Base-by-base conservation (phyloP, 2,888 invertebrate genomes). In the Penaeus monodon region DNA sequence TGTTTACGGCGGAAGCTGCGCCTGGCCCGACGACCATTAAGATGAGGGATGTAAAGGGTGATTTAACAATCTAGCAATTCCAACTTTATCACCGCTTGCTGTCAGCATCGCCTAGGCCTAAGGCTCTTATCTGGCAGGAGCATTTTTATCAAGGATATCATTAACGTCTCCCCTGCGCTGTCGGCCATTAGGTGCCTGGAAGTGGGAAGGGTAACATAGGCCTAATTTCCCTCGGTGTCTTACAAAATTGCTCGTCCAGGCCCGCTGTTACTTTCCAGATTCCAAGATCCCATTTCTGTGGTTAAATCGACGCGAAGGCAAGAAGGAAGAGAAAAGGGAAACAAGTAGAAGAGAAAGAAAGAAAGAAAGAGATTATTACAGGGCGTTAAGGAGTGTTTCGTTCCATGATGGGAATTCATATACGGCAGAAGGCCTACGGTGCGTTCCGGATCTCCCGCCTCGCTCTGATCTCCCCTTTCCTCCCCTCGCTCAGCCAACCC, bases 141-240 rank as follows among this genome's bases (percentile, higher is more conserved):
- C 77, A 77, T 77, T 77, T 77, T 77, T 77, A 77, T 77, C 77
- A n/a, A 44, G 77, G 77, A 49, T 77, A 77, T 57, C 77, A 77
- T 77, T 77, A 77, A 77, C 57, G 77, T 57, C n/a, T n/a, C 77
- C 57, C 77, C 77, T 33, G 77, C 57, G 57, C 57, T 77, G 77
- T 63, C 63, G 77, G 77, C 76, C 44, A 76, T 76, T 76, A 76
- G 29, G 76, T 76, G 24, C 49, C 44, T 76, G 22, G 57, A 77
- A 77, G n/a, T 77, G 49, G 76, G 76, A 76, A 77, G 77, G 77
- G 57, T 77, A 57, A 57, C 57, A 57, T 57, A 77, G 77, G 77
- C 77, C 77, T 77, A 77, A 77, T 77, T 77, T 77, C 57, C n/a
- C 63, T 27, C 27, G 77, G 7, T 14, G 57, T n/a, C 77, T 77